Base-by-base conservation (phyloP, 2,888 invertebrate species). In the Ferdinandea cuprea region DNA sequence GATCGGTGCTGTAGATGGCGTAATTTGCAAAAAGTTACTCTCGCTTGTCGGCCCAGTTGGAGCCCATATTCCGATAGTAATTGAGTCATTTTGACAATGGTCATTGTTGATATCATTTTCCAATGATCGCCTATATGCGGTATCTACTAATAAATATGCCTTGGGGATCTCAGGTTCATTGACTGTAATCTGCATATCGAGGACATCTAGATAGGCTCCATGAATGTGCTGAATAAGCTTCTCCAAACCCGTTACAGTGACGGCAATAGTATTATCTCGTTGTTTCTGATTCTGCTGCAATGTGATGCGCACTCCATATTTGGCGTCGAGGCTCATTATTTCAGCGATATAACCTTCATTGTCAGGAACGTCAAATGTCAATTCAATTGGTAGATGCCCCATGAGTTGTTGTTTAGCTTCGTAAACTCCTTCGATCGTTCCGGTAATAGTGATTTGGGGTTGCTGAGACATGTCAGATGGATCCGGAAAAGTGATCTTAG, bases 301-400 rank as follows among this genome's bases (percentile, higher is more conserved):
- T 88, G 95, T 96, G 88, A 98, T 95, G 88, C 93, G 94, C 25
- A 98, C 96, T 89, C 97, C 96, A 88, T 95, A 93, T 85, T 94
- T 93, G 86, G 94, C 93, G 94, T 96, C 96, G 65, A 97, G 92
- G 71, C 92, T 92, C 21, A 92, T 90, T 40, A 94, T 92, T 88
- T 93, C 91, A 86, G 94, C 92, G 78, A 93, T 91, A 87, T 93
- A 94, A 56, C 94, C 92, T 86, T 93, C 92, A 88, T 95, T 95
- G 88, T 97, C 97, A n/a, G 96, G 94, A 86, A 98, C 93, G 92
- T 99, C 98, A 92, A 99, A 99, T 92, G 98, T 97, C 88, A 99
- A 93, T 25, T 97, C 95, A 74, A 99, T 91, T 0, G 98, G 98
- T 68, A 99, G 93, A 87, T 96, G 96, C 85, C 97, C 97, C 91